These are phyloP conservation scores for Lycia hirtaria DNA, from an alignment of 2,888 invertebrate genomes.

Conservation along the genomic window DNA sequence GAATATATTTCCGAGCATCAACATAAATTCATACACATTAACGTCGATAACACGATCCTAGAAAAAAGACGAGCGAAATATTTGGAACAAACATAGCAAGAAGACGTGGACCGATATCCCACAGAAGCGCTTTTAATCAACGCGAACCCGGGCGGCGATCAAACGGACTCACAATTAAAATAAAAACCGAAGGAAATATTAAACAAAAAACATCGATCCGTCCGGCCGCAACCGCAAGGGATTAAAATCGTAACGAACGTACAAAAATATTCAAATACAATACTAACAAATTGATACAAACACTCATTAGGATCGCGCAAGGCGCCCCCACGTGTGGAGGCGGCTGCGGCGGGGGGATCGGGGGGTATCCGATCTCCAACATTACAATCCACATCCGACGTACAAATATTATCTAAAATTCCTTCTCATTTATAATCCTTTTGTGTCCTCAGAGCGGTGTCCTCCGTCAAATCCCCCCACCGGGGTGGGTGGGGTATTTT, in stretches of 20 bases:
- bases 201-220: slow-evolving; percentile 79
- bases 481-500: slow-evolving; percentile 76
- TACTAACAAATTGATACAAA: slow-evolving; percentile 86
- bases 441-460: slow-evolving; percentile 85
- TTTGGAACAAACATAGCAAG: slow-evolving; percentile 14
- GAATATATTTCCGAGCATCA: slow-evolving; percentile 33
- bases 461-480: slow-evolving; percentile 78
- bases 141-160: slow-evolving; percentile 68
- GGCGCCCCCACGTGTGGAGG: slow-evolving; percentile 51
- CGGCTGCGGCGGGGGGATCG: slow-evolving; percentile 45
- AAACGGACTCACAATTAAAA: slow-evolving; percentile 65
- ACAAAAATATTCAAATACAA: slow-evolving; percentile 85
- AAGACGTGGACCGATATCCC: slow-evolving; percentile 41
- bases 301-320: slow-evolving; percentile 83
- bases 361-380: slow-evolving; percentile 69
- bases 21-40: slow-evolving; percentile 31
- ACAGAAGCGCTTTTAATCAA: slow-evolving; percentile 74
- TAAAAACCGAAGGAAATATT: slow-evolving; percentile 64
- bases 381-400: slow-evolving; percentile 85
- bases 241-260: slow-evolving; percentile 84
- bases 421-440: slow-evolving; percentile 87
- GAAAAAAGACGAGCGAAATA: slow-evolving; percentile 2
- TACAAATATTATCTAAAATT: slow-evolving; percentile 86
- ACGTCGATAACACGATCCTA: slow-evolving; percentile 26
- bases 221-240: slow-evolving; percentile 73